Evolutionary conservation across 53 echinoderm and acorn worm genomes (phyloP).

Genomic region (Actinopyga echinites): DNA sequence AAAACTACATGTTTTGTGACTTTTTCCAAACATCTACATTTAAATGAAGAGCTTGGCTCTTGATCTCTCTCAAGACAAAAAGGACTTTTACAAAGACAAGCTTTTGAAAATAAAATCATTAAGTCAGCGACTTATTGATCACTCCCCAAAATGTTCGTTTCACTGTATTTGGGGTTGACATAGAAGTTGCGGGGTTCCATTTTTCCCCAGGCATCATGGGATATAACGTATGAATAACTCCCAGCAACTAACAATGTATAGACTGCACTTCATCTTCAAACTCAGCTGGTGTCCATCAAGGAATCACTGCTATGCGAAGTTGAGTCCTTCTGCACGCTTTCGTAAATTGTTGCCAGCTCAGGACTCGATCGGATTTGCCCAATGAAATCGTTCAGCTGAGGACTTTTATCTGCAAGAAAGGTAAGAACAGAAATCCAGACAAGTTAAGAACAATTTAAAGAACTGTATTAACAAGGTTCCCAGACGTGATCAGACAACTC

Average conservation of each 20-base stretch:
- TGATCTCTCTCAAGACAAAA: no score
- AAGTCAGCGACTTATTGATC: no score
- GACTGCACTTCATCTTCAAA: not conserved
- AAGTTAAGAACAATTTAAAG: not conserved
- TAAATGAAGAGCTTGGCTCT: no score
- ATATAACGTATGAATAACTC: slow-evolving; percentile 4
- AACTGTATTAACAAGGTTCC: not conserved
- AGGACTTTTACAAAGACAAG: no score
- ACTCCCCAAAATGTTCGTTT: no score
- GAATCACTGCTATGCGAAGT: slow-evolving; percentile 74
- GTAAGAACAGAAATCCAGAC: not conserved
- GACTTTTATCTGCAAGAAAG: slow-evolving; percentile 91
- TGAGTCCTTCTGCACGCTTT: slow-evolving; percentile 96
- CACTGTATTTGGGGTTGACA: no score
- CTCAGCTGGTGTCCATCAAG: slow-evolving; percentile 95
- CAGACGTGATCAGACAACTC: no score
- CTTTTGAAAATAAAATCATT: no score
- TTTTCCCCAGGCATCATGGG: slow-evolving; percentile 3
- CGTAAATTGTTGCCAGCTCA: slow-evolving; percentile 98
- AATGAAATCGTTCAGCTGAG: slow-evolving; percentile 89
- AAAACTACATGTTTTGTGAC: not conserved
- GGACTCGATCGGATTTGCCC: slow-evolving; percentile 92
- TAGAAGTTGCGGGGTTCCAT: no score
- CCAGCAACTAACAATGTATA: not conserved
- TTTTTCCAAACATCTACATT: not conserved